Percentiles rank a stretch among this genome's conserved stretches.
Evolutionary conservation across 2,797 vertebrate genomes (phyloP).

Genomic region (Rhodeus uyekii): DNA sequence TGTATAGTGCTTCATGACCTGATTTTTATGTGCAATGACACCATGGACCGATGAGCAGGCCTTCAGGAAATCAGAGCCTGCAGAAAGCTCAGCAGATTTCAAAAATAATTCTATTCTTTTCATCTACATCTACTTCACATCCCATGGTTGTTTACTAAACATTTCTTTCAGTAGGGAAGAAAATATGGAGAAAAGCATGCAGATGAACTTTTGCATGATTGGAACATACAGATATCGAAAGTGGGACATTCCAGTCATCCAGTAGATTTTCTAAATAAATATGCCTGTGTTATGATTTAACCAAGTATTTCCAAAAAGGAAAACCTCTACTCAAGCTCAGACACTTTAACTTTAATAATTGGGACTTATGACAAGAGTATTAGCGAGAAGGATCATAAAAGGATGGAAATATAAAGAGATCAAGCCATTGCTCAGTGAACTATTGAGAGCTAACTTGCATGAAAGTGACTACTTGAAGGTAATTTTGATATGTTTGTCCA

Average conservation of each 20-base stretch:
- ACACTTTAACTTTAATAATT: too few species aligned
- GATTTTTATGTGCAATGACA: constrained; percentile 2
- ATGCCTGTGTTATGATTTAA: neutral
- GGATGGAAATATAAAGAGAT: neutral
- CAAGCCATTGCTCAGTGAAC: neutral
- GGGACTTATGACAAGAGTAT: neutral
- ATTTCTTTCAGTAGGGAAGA: neutral
- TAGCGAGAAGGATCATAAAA: neutral
- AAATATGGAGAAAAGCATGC: neutral
- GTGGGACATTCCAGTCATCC: neutral
- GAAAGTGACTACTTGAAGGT: neutral
- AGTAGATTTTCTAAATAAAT: neutral
- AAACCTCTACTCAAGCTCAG: too few species aligned
- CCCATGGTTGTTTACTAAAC: neutral
- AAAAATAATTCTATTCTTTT: neutral
- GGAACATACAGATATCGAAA: neutral
- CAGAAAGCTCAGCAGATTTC: neutral
- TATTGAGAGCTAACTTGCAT: neutral
- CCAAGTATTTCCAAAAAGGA: neutral
- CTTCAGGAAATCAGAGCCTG: neutral
- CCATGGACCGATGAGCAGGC: neutral
- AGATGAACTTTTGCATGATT: neutral
- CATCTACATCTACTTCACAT: neutral
- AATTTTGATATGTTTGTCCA: neutral
- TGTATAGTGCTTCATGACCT: constrained; percentile 1